Evolutionary conservation across 2,888 invertebrate genomes (phyloP), one percentile per base, ranked within the genome.

Genomic region (Calliphora vomitoria): DNA sequence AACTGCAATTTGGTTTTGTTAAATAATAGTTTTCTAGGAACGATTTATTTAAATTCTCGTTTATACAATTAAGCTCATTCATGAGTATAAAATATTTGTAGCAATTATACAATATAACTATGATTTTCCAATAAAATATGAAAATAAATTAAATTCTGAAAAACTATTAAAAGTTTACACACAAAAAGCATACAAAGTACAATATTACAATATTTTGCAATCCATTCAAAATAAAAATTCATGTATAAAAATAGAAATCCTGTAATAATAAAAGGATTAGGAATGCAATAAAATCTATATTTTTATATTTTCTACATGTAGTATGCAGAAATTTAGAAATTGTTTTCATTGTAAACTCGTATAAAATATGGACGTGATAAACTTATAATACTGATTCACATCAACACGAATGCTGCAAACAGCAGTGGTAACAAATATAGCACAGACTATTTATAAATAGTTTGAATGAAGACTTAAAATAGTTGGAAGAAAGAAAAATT

Each of bases 291-390:
- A 79, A 79, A 58, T 79, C 47, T 69, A 31, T 69, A 60, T 47
- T 53, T 76, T 76, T 66, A 41, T 68, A 68, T 66, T n/a, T 66
- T 47, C 8, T 58, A 18, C 35, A 66, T 41, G 76, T 55, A 15
- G 76, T 55, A 15, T 25, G 2, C 20, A 11, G 13, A 66, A 78
- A 41, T 53, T 53, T 15, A 0, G 11, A 64, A 50, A 76, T 35
- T 55, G 38, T 41, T 66, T 76, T 66, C n/a, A 41, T 64, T 20
- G 25, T 66, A 66, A 53, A 53, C 10, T 66, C 53, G 53, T 76
- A 74, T 44, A 64, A 64, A 62, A 72, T 20, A 64, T 44, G 50
- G 50, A 82, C 74, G 82, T 75, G 74, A 58, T 58, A 58, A 47
- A 58, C 20, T 47, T 47, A 82, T 35, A 35, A 38, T 20, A 55